Percentiles rank a stretch among this genome's conserved stretches.
Evolutionary conservation across 1,140 invertebrate genomes (phyloP).

Genomic region (Drosophila baimaii): DNA sequence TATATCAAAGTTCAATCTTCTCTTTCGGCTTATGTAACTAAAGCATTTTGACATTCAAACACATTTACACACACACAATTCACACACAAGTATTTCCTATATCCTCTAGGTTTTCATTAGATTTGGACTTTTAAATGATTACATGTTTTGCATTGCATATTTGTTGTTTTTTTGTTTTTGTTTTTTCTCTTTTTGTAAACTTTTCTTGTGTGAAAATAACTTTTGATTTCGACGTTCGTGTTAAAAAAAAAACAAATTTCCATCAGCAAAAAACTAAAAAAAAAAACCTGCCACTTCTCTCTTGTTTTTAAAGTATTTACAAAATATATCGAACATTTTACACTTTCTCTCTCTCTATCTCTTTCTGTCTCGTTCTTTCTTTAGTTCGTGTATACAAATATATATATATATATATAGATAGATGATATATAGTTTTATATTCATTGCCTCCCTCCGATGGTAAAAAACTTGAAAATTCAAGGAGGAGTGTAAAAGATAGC

Average conservation of each 20-base stretch:
- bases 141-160: constrained; percentile 30
- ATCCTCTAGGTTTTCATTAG: constrained; percentile 34
- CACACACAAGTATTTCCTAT: constrained; percentile 50
- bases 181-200: constrained; percentile 24
- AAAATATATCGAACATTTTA: constrained; percentile 49
- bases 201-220: constrained; percentile 60
- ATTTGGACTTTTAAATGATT: constrained; percentile 43
- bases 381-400: constrained; percentile 49
- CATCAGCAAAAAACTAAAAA: constrained; percentile 20
- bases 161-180: constrained; percentile 19
- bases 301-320: constrained; percentile 47
- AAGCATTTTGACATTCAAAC: constrained; percentile 65
- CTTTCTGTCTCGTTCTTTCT: not conserved
- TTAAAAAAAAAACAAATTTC: constrained; percentile 26
- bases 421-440: constrained; percentile 54
- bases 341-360: constrained; percentile 9
- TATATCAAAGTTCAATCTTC: constrained; percentile 30
- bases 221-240: constrained; percentile 36
- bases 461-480: constrained; percentile 29
- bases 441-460: constrained; percentile 18
- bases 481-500: constrained; percentile 1
- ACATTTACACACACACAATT: constrained; percentile 76
- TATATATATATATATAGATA: constrained; percentile 30
- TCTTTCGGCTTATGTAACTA: constrained; percentile 45
- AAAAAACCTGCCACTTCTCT: constrained; percentile 10